phyloP scores from a whole-genome alignment of 2,797 vertebrate species.

The Amblyraja radiata region DNA sequence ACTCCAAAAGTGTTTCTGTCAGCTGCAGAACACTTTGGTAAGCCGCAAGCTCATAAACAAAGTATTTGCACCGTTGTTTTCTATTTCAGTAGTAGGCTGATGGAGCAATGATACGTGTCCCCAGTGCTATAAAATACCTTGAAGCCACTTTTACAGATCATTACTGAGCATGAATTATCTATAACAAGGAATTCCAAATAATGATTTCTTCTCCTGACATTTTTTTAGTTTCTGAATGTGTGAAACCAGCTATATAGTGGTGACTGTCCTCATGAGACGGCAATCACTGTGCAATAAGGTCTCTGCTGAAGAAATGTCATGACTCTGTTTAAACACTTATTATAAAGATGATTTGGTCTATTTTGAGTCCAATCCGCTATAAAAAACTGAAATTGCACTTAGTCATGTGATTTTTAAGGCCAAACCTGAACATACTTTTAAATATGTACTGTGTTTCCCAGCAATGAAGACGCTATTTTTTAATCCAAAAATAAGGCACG shows the following conservation, averaged over 20 bases:
- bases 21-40: too few relatives aligned
- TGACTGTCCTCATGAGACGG: too few relatives aligned
- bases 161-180: not conserved
- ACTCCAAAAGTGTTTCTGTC: too few relatives aligned
- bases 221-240: not conserved
- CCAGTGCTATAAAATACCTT: not conserved
- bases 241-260: too few relatives aligned
- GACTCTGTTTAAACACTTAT: not conserved
- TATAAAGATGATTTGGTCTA: not conserved
- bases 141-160: not conserved
- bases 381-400: not conserved
- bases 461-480: too few relatives aligned
- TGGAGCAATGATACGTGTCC: not conserved
- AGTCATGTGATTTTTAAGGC: not conserved
- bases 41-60: not conserved
- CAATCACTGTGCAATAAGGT: not conserved
- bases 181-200: not conserved
- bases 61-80: not conserved
- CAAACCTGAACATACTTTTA: not conserved
- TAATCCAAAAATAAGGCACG: too few relatives aligned
- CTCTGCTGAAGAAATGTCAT: not conserved
- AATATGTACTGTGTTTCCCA: not conserved
- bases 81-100: not conserved
- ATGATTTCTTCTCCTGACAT: not conserved
- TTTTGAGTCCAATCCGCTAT: not conserved